Evolutionary conservation across 2,113 vertebrate species (phyloP), one percentile per base, ranked within the genome.

Genomic region (Misgurnus mizolepis): DNA sequence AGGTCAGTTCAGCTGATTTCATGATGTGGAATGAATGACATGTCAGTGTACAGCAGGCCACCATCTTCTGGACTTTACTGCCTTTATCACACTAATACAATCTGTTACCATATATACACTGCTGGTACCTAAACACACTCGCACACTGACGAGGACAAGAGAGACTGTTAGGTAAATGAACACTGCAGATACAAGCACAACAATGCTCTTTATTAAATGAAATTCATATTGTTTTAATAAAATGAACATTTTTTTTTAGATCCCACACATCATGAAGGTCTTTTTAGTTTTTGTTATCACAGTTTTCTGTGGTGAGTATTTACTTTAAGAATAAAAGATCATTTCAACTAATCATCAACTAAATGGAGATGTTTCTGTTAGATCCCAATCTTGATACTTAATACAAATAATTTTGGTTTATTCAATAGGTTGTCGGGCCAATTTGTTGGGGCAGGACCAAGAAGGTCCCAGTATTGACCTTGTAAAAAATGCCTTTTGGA

Each of bases 51-150:
- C 88, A 89, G 84, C 88, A 47, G 6, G 39, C 18, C 86, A 85
- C 50, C 77, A 45, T 50, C 61, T 1, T 55, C 65, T 89, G 90
- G 82, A 89, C 90, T 91, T 91, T 87, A 81, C 73, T 68, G 83
- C 74, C 15, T n/a, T 18, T 43, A 14, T 79, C 78, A 67, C 4
- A 2, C 40, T 81, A 70, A 71, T 2, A 45, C 61, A n/a, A 70
- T 76, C 67, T 85, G 79, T 89, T n/a, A 88, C 82, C 27, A 90
- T 74, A 86, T 74, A 86, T 80, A 53, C 18, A 70, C 22, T 17
- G 14, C 17, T 69, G 75, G 47, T 40, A 27, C 27, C 43, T n/a
- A 9, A 6, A 50, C 6, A 17, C 75, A 70, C 47, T 56, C 70
- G 15, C 1, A 80, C 45, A 68, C 83, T 58, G 58, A 79, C 6